Evolutionary conservation across 2,113 vertebrate species (phyloP), one percentile per base, ranked within the genome.

Genomic region (Cyprinodon brontotheroides): DNA sequence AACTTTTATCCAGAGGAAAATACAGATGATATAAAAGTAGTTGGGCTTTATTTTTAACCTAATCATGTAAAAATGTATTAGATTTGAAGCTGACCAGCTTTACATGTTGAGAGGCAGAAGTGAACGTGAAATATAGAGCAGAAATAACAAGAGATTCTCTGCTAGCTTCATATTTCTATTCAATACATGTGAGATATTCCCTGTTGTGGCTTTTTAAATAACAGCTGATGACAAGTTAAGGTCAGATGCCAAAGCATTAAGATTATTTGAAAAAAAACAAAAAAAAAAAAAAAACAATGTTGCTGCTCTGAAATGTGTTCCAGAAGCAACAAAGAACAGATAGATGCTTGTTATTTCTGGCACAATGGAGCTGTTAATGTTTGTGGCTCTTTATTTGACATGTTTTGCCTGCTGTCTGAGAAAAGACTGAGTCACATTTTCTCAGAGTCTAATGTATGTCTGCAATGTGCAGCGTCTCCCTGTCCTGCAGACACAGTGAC

Each of bases 281-380:
- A 1, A 2, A 68, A 53, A 78, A n/a, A n/a, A n/a, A 79, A 62
- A 72, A 40, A 72, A 77, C n/a, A 70, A 63, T 29, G 43, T 61
- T 12, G 15, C 45, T 12, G 6, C 8, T 36, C 14, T 8, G 41
- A 13, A 62, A 43, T 29, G 12, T n/a, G 45, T 29, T 48, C 77
- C 75, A 78, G 63, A 74, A 72, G 72, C 10, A 77, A 77, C 78
- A 73, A 39, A 37, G 37, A 40, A 77, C 20, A 61, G 67, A 62
- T 22, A 38, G 3, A 64, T 7, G 50, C 3, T 57, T 57, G 50
- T 2, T 57, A 57, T 57, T 57, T 57, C 50, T 57, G 50, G 50
- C 50, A 57, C 50, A 57, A n/a, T 57, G n/a, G 38, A 57, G 17
- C 36, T 0, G 40, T 47, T 40, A 47, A 65, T 75, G 48, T 59